phyloP scores from a whole-genome alignment of 2,113 vertebrate species.

The Laticauda laticaudata region DNA sequence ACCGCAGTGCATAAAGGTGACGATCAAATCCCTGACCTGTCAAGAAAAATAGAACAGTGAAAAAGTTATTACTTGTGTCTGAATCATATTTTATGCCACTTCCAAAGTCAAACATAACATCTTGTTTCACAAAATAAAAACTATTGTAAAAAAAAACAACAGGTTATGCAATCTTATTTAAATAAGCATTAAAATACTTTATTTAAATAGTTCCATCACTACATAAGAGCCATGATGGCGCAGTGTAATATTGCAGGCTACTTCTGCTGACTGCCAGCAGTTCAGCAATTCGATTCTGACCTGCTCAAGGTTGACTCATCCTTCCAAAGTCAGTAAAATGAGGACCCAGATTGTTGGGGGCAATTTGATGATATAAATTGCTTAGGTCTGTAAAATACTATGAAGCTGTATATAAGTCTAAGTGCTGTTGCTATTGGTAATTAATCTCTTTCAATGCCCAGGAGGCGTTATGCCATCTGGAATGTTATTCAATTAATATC shows the following conservation, averaged over 20 bases:
- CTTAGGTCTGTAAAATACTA: too few species aligned
- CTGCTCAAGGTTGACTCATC: too few species aligned
- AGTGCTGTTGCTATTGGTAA: neutral
- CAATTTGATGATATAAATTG: too few species aligned
- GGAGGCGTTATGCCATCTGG: neutral
- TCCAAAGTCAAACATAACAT: neutral
- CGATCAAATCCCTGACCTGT: slow-evolving; percentile 96
- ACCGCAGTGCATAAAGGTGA: slow-evolving; percentile 87
- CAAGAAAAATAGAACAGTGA: slow-evolving; percentile 21
- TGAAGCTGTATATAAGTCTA: too few species aligned
- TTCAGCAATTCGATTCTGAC: too few species aligned
- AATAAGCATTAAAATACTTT: neutral
- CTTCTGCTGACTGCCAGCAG: too few species aligned
- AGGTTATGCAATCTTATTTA: neutral
- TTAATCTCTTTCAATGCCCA: neutral
- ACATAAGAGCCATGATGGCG: too few species aligned
- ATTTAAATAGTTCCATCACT: neutral
- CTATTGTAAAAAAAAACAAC: neutral
- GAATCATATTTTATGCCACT: neutral
- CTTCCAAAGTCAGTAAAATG: too few species aligned
- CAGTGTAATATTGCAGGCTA: too few species aligned
- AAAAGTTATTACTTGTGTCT: neutral
- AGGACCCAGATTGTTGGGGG: too few species aligned
- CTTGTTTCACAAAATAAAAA: neutral
- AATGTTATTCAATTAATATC: neutral